Percentiles rank a stretch among this genome's conserved stretches.
Conservation (phyloP, 2,797 vertebrate species). For the Rhinoraja longicauda region DNA sequence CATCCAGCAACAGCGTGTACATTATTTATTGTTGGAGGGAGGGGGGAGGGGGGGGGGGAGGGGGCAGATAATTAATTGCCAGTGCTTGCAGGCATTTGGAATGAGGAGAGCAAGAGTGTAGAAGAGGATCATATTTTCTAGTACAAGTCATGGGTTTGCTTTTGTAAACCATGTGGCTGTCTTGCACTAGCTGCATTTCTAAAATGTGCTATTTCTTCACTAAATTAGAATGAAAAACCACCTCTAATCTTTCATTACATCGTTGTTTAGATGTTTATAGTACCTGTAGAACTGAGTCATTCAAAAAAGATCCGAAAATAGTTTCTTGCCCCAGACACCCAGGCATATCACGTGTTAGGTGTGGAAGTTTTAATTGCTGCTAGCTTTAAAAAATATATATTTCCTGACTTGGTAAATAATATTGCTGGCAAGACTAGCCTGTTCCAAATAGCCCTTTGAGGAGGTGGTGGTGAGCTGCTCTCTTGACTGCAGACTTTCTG, state of each 20-base stretch:
- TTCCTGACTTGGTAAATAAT: too few species aligned
- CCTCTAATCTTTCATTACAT: not conserved
- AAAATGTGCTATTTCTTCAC: not conserved
- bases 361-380: constrained; percentile 11
- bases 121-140: not conserved
- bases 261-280: not conserved
- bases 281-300: not conserved
- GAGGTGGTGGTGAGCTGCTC: too few species aligned
- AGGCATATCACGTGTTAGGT: not conserved
- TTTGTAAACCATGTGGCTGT: not conserved
- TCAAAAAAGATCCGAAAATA: not conserved
- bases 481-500: too few species aligned
- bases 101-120: not conserved
- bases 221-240: not conserved
- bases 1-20: too few species aligned
- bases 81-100: not conserved
- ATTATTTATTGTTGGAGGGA: not conserved
- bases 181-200: not conserved
- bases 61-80: not conserved
- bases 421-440: too few species aligned
- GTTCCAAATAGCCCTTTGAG: too few species aligned
- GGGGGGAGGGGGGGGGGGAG: too few species aligned
- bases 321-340: not conserved
- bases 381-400: too few species aligned
- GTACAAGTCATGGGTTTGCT: not conserved